phyloP scores from a whole-genome alignment of 2,113 vertebrate species.

The Malurus cyaneus region DNA sequence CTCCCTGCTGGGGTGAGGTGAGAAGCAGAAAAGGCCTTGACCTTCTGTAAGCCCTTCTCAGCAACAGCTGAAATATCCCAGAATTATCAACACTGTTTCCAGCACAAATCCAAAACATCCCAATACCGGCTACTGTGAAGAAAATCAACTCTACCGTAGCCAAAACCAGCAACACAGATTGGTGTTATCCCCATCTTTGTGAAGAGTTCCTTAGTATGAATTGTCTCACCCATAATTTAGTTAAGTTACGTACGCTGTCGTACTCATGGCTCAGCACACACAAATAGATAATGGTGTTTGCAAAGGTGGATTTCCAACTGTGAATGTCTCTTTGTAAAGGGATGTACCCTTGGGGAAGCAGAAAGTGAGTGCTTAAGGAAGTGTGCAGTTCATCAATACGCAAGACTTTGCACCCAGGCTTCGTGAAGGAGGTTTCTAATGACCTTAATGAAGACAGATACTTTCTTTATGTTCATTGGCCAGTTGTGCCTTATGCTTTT shows the following conservation, averaged over 20 bases:
- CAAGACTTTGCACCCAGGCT: neutral
- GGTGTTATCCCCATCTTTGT: neutral
- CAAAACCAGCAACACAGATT: neutral
- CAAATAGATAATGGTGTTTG: fast-evolving
- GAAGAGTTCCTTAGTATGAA: neutral
- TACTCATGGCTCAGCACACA: neutral
- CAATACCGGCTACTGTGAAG: neutral
- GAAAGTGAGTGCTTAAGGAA: neutral
- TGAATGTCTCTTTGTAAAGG: neutral
- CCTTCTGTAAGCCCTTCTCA: neutral
- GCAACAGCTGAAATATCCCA: neutral
- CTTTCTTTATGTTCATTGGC: neutral
- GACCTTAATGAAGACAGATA: neutral
- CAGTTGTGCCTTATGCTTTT: neutral
- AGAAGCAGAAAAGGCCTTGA: neutral
- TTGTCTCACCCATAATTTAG: neutral
- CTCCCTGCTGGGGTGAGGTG: neutral
- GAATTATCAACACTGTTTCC: neutral
- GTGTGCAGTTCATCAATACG: neutral
- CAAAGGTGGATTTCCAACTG: neutral
- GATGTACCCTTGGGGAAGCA: neutral
- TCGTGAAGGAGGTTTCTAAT: neutral
- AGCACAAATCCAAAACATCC: neutral
- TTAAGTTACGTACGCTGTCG: neutral
- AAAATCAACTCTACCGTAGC: neutral